Evolutionary conservation across 2,797 vertebrate species (phyloP).

Genomic region (Anguilla obscura): DNA sequence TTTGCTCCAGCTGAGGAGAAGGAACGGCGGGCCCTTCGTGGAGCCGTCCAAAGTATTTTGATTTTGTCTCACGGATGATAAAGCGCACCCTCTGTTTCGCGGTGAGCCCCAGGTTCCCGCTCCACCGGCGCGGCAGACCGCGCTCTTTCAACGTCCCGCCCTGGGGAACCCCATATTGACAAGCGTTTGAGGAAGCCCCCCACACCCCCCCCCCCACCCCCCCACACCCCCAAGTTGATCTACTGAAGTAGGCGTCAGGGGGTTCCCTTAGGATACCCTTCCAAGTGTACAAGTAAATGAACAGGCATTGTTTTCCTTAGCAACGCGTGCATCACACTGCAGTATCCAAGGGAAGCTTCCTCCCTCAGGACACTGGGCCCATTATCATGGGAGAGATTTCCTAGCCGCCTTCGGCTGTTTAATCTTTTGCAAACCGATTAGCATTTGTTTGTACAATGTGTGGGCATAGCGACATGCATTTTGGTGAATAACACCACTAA

Average conservation of each 20-base stretch:
- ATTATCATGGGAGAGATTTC: slow-evolving; percentile 27
- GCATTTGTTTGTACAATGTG: slow-evolving; percentile 19
- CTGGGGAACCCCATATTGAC: slow-evolving; percentile 33
- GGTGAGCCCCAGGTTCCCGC: slow-evolving; percentile 13
- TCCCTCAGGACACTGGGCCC: slow-evolving; percentile 27
- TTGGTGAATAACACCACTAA: slow-evolving; percentile 3
- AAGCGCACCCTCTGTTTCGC: not conserved
- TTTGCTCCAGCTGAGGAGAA: slow-evolving; percentile 15
- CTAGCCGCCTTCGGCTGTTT: slow-evolving; percentile 24
- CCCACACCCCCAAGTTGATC: not conserved
- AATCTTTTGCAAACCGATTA: slow-evolving; percentile 36
- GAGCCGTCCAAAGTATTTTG: slow-evolving; percentile 21
- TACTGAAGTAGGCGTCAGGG: slow-evolving; percentile 30
- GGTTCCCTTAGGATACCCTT: slow-evolving; percentile 34
- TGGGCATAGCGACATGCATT: slow-evolving; percentile 13
- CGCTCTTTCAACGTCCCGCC: slow-evolving; percentile 5
- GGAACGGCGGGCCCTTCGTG: slow-evolving; percentile 1
- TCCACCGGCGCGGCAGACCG: not conserved
- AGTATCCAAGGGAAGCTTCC: slow-evolving; percentile 37
- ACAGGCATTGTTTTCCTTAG: slow-evolving; percentile 40
- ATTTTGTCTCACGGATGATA: slow-evolving; percentile 26
- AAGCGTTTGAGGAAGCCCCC: slow-evolving; percentile 36
- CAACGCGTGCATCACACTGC: slow-evolving; percentile 36
- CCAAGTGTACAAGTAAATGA: slow-evolving; percentile 37
- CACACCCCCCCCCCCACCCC: not conserved